phyloP scores from a whole-genome alignment of 2,888 invertebrate species.

The Ormyrus nitidulus region DNA sequence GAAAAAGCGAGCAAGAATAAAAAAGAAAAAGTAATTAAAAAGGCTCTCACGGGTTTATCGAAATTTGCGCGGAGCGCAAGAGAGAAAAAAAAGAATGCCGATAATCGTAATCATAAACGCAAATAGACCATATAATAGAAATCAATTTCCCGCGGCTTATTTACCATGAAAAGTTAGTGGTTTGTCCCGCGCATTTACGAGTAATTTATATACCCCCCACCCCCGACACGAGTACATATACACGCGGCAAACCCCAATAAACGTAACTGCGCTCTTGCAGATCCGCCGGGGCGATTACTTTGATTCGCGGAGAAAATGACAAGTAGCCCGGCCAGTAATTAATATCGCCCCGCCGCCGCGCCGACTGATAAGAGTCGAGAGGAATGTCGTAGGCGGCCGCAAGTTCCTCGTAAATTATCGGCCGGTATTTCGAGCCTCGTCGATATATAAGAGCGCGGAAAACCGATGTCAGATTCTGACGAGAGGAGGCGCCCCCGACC shows the following conservation, averaged over 20 bases:
- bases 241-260: too few species aligned
- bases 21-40: too few species aligned
- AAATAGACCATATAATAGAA: too few species aligned
- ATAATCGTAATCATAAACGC: background rate
- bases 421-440: conserved; percentile 46
- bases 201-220: background rate
- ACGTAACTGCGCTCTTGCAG: too few species aligned
- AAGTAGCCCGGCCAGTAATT: conserved; percentile 18
- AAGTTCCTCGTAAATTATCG: conserved; percentile 53
- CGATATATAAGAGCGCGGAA: conserved; percentile 8
- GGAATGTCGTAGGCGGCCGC: conserved; percentile 8
- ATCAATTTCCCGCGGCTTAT: too few species aligned
- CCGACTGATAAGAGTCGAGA: conserved; percentile 28
- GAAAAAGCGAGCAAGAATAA: too few species aligned
- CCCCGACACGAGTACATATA: too few species aligned
- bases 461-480: conserved; percentile 39
- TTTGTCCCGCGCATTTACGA: background rate
- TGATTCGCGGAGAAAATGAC: too few species aligned
- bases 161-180: background rate
- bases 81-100: too few species aligned
- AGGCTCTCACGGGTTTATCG: too few species aligned
- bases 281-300: too few species aligned
- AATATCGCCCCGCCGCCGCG: conserved; percentile 6
- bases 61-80: too few species aligned
- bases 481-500: background rate